Evolutionary conservation across 2,888 invertebrate species (phyloP).

Genomic region (Drosophila macrothrix): DNA sequence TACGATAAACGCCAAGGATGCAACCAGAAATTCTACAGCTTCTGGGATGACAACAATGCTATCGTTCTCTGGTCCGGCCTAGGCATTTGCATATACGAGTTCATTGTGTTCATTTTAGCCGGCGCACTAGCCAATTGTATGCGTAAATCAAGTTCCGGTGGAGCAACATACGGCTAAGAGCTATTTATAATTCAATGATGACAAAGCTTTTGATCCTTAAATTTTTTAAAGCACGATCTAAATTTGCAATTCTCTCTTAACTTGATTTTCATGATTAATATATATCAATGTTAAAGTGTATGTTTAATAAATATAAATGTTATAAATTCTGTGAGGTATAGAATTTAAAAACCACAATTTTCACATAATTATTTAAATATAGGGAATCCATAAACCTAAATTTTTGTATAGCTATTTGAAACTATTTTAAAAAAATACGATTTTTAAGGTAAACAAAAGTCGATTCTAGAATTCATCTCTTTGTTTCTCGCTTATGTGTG

Average conservation of each 20-base stretch:
- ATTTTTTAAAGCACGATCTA: background rate
- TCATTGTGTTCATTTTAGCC: constrained; percentile 91
- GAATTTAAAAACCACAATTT: background rate
- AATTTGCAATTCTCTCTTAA: background rate
- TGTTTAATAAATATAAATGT: background rate
- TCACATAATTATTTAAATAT: background rate
- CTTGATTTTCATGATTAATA: background rate
- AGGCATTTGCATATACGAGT: constrained; percentile 89
- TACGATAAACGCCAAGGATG: constrained; percentile 63
- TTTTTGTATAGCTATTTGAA: background rate
- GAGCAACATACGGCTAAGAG: constrained; percentile 27
- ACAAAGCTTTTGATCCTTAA: background rate
- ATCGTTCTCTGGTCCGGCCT: constrained; percentile 88
- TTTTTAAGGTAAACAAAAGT: background rate
- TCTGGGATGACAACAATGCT: constrained; percentile 71
- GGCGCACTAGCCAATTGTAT: constrained; percentile 93
- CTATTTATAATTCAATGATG: background rate
- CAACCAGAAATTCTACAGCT: constrained; percentile 81
- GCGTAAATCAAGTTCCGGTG: constrained; percentile 70
- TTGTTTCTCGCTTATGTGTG: background rate
- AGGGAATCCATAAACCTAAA: background rate
- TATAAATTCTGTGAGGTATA: background rate
- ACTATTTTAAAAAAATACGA: background rate
- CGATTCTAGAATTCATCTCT: background rate
- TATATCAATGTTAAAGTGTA: background rate